Conservation (phyloP, 2,797 vertebrate species). For the Spizella passerina region DNA sequence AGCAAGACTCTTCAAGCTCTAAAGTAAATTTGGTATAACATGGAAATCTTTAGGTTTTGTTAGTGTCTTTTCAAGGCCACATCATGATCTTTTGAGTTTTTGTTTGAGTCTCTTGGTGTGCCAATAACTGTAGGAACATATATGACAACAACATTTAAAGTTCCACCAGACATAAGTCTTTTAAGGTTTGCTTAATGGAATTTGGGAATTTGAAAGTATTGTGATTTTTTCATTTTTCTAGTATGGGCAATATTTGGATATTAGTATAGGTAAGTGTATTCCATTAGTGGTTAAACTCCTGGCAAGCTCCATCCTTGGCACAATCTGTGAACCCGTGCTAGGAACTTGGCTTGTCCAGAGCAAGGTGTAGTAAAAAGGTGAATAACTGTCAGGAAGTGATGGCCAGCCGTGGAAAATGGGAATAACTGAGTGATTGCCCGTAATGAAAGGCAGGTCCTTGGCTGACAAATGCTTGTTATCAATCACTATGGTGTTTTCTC, state of each 20-base stretch:
- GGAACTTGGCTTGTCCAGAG: background rate
- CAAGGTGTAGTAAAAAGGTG: background rate
- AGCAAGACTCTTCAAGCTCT: background rate
- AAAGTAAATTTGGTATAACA: background rate
- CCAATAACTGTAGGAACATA: background rate
- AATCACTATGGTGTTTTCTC: background rate
- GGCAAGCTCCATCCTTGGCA: background rate
- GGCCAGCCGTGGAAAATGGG: background rate
- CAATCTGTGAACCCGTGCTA: fast-evolving
- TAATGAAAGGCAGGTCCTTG: background rate
- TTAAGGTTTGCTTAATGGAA: background rate
- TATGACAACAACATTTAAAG: background rate
- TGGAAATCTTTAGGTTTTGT: background rate
- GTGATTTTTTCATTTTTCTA: background rate
- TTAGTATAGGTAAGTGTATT: background rate
- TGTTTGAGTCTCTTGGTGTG: background rate
- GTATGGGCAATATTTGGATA: background rate
- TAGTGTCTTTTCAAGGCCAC: background rate
- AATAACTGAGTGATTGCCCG: background rate
- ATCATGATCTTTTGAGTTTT: background rate
- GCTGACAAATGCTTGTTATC: background rate
- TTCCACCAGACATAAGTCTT: background rate
- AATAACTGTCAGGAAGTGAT: background rate
- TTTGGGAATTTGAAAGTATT: background rate
- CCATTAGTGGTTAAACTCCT: background rate